Base-by-base conservation (phyloP, 92 coral and sea anemone genomes). In the Phenganax marumi region DNA sequence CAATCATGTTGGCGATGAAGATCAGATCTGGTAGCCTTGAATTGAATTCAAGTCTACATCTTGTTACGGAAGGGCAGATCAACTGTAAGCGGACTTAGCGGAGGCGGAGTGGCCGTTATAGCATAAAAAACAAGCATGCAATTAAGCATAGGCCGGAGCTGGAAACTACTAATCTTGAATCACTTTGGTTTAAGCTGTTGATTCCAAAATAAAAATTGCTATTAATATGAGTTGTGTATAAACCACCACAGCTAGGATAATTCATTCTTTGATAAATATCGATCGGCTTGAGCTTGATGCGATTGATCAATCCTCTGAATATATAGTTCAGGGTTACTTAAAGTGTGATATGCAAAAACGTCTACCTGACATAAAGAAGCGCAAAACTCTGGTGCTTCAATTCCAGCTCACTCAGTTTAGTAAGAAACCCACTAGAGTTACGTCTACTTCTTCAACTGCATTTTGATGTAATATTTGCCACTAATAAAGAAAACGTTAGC, bases 51-150 rank as follows among this genome's bases (percentile, higher is more conserved):
- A n/a, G n/a, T n/a, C n/a, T 86, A 86, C 25, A 82, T 48, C 66
- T 72, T 82, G 60, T 8, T 39, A 39, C 26, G 85, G 50, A 85
- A 58, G 16, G 88, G 78, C 84, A 78, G 88, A 79, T 25, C 66
- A 46, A 56, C 47, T 48, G 79, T 18, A 22, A 78, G 68, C 68
- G 88, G 88, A 3, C n/a, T n/a, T n/a, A n/a, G n/a, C n/a, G n/a
- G n/a, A n/a, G 84, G 85, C 50, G 84, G 85, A 49, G 88, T 85
- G 53, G 88, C 88, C 16, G 85, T 62, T 10, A n/a, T n/a, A n/a
- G n/a, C n/a, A n/a, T n/a, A n/a, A n/a, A n/a, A n/a, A n/a, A n/a
- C n/a, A n/a, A n/a, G n/a, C n/a, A n/a, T n/a, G n/a, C n/a, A n/a
- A n/a, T n/a, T n/a, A n/a, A n/a, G n/a, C n/a, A n/a, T 57, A 49